A percentile compares a stretch with the other conserved stretches of the same genome.
These are phyloP conservation scores for Tupiocoris notatus DNA, from an alignment of 2,888 invertebrate species.

Conservation along the genomic window DNA sequence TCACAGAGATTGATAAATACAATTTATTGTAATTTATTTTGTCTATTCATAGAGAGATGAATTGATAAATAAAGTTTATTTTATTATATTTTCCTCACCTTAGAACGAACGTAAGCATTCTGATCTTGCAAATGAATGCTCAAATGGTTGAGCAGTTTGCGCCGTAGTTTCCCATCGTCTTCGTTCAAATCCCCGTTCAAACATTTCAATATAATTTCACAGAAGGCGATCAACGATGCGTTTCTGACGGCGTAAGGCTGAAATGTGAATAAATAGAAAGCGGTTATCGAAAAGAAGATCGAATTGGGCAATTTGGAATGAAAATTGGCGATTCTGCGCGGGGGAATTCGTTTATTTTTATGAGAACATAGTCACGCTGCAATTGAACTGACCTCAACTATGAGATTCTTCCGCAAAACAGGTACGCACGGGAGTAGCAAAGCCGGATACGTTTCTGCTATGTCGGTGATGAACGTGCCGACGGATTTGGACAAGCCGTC, in stretches of 20 bases:
- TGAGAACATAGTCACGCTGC: too few species aligned
- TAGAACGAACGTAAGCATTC: slow-evolving; percentile 82
- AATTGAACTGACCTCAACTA: slow-evolving; percentile 59
- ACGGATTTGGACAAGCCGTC: slow-evolving; percentile 54
- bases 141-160: slow-evolving; percentile 76
- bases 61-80: too few species aligned
- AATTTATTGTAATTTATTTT: too few species aligned
- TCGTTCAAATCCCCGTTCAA: slow-evolving; percentile 71
- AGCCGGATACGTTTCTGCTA: slow-evolving; percentile 63
- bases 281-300: too few species aligned
- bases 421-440: slow-evolving; percentile 63
- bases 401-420: slow-evolving; percentile 63
- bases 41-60: too few species aligned
- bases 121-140: slow-evolving; percentile 80
- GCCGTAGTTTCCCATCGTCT: slow-evolving; percentile 66
- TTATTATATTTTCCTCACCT: too few species aligned
- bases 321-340: too few species aligned
- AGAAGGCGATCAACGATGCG: slow-evolving; percentile 79
- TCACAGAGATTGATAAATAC: too few species aligned
- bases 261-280: too few species aligned
- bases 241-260: slow-evolving; percentile 67
- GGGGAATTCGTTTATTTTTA: too few species aligned
- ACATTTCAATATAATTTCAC: slow-evolving; percentile 71
- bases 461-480: slow-evolving; percentile 64
- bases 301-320: too few species aligned